Base-by-base conservation (phyloP, 2,888 invertebrate species). In the Timema podura region DNA sequence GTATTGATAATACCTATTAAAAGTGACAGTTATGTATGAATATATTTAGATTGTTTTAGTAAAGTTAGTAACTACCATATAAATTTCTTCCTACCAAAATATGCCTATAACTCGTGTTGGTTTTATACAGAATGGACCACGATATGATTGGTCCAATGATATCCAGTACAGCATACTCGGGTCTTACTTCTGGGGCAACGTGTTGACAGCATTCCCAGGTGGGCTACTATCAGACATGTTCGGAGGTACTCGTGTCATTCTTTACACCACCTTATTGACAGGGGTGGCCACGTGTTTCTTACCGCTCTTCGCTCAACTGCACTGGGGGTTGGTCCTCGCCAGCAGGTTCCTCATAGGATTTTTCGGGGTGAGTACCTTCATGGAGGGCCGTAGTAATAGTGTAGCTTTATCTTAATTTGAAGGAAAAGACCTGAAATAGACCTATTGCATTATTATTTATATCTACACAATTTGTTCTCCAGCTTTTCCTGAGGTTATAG, bases 171-270 rank as follows among this genome's bases (percentile, higher is more conserved):
- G 10, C 61, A 44, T 61, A 3, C 61, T 61, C 11, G 9, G 61
- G 44, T 30, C 61, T 45, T 61, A 61, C 61, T 61, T 61, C 61
- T 61, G 61, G 61, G 61, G 61, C 61, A 61, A 61, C 61, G 5
- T 61, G 44, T 9, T n/a, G 61, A 61, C 61, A 10, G 30, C 44
- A 30, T 44, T 61, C 8, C 61, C 61, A 2, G 61, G 61, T 6
- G 61, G 61, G 44, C 61, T 61, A 45, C 61, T 61, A 45, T 30
- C 61, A 61, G 61, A 61, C 61, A 13, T 13, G 44, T 44, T 61
- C 8, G 61, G 61, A 5, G 61, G 61, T 13, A 8, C 44, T 10
- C 9, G 61, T 5, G 61, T 61, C 3, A 45, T 61, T 30, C 61
- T 61, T 8, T 61, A 44, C 44, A 44, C 61, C 11, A 61, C 61